Percentiles rank a stretch among this genome's conserved stretches.
phyloP scores from a whole-genome alignment of 1,140 invertebrate species.

The Lepidotrigona ventralis region DNA sequence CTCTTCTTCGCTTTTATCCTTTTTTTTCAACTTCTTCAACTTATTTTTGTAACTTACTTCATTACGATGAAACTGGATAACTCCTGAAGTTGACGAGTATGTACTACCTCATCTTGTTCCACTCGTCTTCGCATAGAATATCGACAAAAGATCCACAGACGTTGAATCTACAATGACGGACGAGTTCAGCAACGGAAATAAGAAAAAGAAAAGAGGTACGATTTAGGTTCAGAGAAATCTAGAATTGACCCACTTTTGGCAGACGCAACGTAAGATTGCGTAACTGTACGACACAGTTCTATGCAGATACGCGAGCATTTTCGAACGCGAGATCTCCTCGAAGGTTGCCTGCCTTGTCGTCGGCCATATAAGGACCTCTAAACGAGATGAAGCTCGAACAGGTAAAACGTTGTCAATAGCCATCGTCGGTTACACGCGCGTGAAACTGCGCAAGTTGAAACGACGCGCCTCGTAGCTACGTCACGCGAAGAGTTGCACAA shows the following conservation, averaged over 20 bases:
- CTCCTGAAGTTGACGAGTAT: neutral
- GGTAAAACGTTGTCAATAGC: neutral
- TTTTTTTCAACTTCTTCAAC: neutral
- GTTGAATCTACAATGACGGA: neutral
- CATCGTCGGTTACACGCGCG: neutral
- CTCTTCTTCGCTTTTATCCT: neutral
- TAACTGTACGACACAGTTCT: conserved; percentile 40
- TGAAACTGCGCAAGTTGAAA: conserved; percentile 4
- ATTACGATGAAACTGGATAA: neutral
- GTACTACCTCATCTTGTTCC: neutral
- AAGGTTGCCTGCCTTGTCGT: conserved; percentile 56
- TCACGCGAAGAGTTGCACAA: conserved; percentile 13
- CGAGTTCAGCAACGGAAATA: neutral
- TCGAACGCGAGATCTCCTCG: conserved; percentile 25
- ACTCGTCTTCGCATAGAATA: neutral
- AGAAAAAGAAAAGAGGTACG: neutral
- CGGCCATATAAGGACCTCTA: conserved; percentile 55
- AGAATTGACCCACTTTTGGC: conserved; percentile 54
- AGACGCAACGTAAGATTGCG: conserved; percentile 33
- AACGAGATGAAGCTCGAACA: conserved; percentile 48
- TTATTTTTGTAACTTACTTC: neutral
- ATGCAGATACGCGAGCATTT: conserved; percentile 2
- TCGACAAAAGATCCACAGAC: neutral
- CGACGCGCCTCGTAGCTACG: neutral
- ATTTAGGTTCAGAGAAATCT: conserved; percentile 35